phyloP scores from a whole-genome alignment of 2,113 vertebrate genomes.

The Australoheros scitulus region DNA sequence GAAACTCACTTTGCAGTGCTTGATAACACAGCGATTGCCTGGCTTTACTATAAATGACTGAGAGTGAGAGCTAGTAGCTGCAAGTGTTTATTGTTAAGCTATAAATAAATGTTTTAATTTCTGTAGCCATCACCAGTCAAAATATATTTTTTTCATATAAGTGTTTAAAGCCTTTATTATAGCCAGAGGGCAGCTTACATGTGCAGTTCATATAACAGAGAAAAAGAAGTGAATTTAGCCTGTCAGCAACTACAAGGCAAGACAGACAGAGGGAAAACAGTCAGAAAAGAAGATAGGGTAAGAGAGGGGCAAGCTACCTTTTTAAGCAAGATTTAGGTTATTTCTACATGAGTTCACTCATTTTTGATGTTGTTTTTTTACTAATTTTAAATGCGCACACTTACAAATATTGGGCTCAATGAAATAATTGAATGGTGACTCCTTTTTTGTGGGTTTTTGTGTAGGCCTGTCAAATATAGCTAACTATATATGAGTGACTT shows the following conservation, averaged over 20 bases:
- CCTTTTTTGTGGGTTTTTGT: background rate
- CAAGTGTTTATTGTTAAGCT: constrained; percentile 41
- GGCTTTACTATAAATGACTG: constrained; percentile 13
- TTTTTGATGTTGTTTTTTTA: background rate
- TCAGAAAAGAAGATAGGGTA: background rate
- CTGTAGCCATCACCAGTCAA: constrained; percentile 34
- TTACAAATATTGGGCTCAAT: background rate
- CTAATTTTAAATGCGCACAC: background rate
- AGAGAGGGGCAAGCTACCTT: background rate
- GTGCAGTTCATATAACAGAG: constrained; percentile 40
- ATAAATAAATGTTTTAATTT: constrained; percentile 59
- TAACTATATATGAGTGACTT: background rate
- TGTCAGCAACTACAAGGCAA: constrained; percentile 44
- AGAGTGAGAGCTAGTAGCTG: background rate
- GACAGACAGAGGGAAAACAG: background rate
- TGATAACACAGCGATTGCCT: constrained; percentile 12
- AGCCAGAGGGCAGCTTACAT: constrained; percentile 53
- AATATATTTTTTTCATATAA: constrained; percentile 18
- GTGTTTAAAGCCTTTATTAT: constrained; percentile 59
- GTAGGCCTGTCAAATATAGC: background rate
- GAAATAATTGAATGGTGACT: background rate
- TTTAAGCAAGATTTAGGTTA: background rate
- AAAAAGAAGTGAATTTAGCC: constrained; percentile 43
- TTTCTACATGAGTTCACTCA: background rate
- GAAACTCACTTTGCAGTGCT: constrained; percentile 17